Base-by-base conservation (phyloP, 2,113 vertebrate genomes). In the Platichthys stellatus region DNA sequence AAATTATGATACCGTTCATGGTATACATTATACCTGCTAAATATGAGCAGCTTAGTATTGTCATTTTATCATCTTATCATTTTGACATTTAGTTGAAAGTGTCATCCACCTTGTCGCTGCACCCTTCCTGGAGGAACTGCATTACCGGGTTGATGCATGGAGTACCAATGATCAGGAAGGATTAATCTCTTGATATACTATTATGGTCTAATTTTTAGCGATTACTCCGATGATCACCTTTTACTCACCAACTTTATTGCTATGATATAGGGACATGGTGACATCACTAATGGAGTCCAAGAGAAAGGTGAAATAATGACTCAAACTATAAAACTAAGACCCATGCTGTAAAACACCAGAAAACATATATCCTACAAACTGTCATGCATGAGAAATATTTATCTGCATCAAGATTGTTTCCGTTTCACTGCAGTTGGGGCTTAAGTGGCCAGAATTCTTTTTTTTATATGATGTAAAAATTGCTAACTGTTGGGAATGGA, bases 271-370 rank as follows among this genome's bases (percentile, higher is more conserved):
- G 31, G n/a, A 7, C 15, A 26, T 18, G 24, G 24, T 49, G 35
- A 28, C 57, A 28, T 28, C 24, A 59, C 24, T 59, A 59, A 43
- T 26, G 2, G 31, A 57, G 45, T 66, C 38, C 35, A 61, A 67
- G n/a, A 67, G 45, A 59, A 17, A 60, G 24, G 18, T 40, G 38
- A 45, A 64, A 15, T 38, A 24, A 62, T 76, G 60, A 59, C 9
- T 23, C 12, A 18, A 45, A 31, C 63, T 14, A 21, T 23, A 15
- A 18, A 45, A 31, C 63, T 14, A 21, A 67, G 10, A 57, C 5
- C 8, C 53, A 2, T 67, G 62, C 40, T 58, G 40, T 72, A 68
- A 76, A 84, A 63, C n/a, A 24, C 24, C 58, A 63, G 4, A 57
- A 54, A 2, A 53, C 58, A 38, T 24, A 54, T 43, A 63, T 26